Conservation (phyloP, 2,797 vertebrate species). For the Coendou prehensilis region DNA sequence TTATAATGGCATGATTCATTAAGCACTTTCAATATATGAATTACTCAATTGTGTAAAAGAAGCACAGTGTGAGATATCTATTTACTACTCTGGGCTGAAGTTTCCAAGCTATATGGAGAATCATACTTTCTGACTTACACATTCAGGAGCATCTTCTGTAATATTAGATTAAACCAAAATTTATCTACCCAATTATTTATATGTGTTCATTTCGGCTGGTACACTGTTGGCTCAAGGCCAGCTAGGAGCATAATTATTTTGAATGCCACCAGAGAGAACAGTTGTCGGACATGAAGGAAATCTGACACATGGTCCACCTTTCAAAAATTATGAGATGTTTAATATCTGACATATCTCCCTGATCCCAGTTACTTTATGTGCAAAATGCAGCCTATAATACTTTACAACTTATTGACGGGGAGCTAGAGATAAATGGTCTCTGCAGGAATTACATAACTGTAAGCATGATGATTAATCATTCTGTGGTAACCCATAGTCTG, state of each 20-base stretch:
- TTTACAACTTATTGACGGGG: slow-evolving; percentile 57
- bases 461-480: slow-evolving; percentile 51
- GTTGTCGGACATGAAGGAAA: not conserved
- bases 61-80: not conserved
- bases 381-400: slow-evolving; percentile 67
- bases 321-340: slow-evolving; percentile 57
- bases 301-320: not conserved
- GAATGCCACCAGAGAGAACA: slow-evolving; percentile 9
- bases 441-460: slow-evolving; percentile 25
- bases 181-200: not conserved
- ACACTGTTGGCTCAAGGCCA: not conserved
- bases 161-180: not conserved
- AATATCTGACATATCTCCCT: slow-evolving; percentile 64
- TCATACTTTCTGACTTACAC: slow-evolving; percentile 8
- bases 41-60: slow-evolving; percentile 24
- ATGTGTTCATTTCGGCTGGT: not conserved
- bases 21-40: slow-evolving; percentile 1
- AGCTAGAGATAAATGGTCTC: slow-evolving; percentile 62
- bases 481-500: not conserved
- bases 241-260: not conserved
- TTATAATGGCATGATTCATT: slow-evolving; percentile 29
- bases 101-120: not conserved
- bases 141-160: not conserved
- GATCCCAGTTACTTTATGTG: slow-evolving; percentile 42
- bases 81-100: slow-evolving; percentile 5